Conservation (phyloP, 2,113 vertebrate species). For the Lanius ludovicianus region DNA sequence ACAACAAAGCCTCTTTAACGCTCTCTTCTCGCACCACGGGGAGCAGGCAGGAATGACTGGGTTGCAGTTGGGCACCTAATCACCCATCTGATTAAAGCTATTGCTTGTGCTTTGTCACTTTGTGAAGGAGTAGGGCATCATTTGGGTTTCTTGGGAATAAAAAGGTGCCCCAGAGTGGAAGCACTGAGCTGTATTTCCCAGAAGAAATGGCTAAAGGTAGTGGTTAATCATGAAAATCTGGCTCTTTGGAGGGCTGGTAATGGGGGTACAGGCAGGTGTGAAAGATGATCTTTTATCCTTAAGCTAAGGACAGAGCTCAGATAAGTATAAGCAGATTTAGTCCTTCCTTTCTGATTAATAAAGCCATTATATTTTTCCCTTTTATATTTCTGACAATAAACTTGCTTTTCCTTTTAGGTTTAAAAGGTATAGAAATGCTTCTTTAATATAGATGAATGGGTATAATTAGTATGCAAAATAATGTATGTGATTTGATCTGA, state of each 20-base stretch:
- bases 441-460: background rate
- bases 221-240: background rate
- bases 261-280: background rate
- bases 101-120: background rate
- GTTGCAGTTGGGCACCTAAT: background rate
- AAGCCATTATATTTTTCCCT: background rate
- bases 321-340: background rate
- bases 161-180: background rate
- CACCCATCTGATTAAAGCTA: background rate
- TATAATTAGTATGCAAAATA: background rate
- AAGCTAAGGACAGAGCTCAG: background rate
- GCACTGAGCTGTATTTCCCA: background rate
- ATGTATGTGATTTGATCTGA: background rate
- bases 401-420: background rate
- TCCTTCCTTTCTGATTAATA: background rate
- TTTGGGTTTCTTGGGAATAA: background rate
- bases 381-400: background rate
- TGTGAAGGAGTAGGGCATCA: background rate
- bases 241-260: background rate
- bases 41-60: background rate
- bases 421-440: background rate
- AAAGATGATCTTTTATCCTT: background rate
- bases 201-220: background rate
- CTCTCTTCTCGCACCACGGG: fast-evolving
- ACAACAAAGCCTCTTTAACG: background rate